These are phyloP conservation scores for Morinoia aosen DNA, from an alignment of 2,888 invertebrate genomes.

Conservation along the genomic window DNA sequence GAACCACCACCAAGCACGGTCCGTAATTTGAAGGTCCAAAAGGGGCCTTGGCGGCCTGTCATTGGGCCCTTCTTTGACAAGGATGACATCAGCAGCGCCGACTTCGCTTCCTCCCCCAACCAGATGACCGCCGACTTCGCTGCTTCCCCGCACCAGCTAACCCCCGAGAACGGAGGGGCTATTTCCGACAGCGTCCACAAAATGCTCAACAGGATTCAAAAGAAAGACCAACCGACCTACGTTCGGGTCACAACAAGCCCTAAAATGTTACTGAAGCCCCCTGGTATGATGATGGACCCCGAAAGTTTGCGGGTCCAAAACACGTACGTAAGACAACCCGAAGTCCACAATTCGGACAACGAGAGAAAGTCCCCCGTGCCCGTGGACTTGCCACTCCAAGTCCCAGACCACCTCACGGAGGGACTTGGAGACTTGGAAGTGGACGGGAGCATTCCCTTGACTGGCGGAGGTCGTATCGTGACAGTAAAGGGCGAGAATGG, in stretches of 20 bases:
- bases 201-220: neutral
- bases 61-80: neutral
- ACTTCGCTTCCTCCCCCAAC: neutral
- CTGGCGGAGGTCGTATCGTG: slow-evolving; percentile 18
- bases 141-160: neutral
- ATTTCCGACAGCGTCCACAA: neutral
- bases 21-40: slow-evolving; percentile 59
- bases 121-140: neutral
- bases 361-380: neutral
- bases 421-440: neutral
- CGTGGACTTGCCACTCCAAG: neutral
- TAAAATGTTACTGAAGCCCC: neutral
- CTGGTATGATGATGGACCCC: neutral
- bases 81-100: slow-evolving; percentile 30
- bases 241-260: neutral
- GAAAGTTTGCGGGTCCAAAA: neutral
- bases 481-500: neutral
- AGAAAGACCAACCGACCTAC: neutral
- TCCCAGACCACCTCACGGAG: neutral
- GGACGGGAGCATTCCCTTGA: neutral
- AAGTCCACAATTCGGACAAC: neutral
- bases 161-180: neutral
- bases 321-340: neutral
- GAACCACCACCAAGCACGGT: slow-evolving; percentile 55
- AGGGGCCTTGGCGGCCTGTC: slow-evolving; percentile 62